These are phyloP conservation scores for Sepiola atlantica DNA, from an alignment of 2,888 invertebrate species.

Conservation along the genomic window DNA sequence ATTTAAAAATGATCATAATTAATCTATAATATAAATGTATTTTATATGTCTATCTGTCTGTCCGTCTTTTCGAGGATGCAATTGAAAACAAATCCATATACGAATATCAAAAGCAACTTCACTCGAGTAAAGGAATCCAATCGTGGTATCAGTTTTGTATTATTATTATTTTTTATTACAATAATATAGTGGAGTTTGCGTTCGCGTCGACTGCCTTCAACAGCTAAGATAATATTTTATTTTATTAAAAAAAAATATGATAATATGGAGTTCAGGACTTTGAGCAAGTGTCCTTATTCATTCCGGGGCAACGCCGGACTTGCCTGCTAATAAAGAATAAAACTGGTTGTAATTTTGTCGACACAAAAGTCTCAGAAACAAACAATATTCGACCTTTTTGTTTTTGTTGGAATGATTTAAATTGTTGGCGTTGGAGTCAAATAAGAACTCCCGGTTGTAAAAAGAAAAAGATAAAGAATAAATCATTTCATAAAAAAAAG, in stretches of 20 bases:
- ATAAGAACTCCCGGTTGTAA: background rate
- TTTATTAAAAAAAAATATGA: too few species aligned
- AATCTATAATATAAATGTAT: too few species aligned
- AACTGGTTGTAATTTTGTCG: slow-evolving; percentile 6
- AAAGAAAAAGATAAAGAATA: background rate
- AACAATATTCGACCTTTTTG: background rate
- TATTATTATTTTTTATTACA: too few species aligned
- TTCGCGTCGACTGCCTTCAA: too few species aligned
- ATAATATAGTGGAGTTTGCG: too few species aligned
- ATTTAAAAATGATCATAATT: background rate
- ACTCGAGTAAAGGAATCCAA: background rate
- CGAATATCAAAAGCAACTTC: background rate
- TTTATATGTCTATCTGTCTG: too few species aligned
- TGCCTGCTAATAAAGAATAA: background rate
- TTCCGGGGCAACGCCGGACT: too few species aligned
- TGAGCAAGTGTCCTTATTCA: too few species aligned
- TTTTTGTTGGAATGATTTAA: background rate
- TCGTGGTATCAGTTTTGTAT: too few species aligned
- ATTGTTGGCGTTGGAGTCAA: background rate
- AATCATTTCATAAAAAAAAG: background rate
- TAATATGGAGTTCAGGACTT: too few species aligned
- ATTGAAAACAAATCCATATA: background rate
- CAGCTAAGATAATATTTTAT: too few species aligned
- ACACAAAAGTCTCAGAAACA: background rate
- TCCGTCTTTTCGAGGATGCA: too few species aligned